Evolutionary conservation across 2,888 invertebrate genomes (phyloP).

Genomic region (Exephanes ischioxanthus): DNA sequence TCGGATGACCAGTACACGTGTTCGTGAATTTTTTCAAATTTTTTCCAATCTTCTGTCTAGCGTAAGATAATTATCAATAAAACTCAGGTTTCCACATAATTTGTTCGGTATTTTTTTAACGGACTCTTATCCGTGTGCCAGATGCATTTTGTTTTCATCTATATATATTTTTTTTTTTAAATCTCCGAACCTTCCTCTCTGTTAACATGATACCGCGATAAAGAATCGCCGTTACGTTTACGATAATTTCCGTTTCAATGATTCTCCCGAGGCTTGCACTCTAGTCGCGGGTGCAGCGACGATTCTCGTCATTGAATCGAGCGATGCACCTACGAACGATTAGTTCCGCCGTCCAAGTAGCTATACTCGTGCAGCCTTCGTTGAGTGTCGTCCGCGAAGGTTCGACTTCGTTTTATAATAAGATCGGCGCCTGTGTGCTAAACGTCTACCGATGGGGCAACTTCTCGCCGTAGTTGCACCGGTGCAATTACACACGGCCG

Average conservation of each 20-base stretch:
- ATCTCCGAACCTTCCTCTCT: not conserved
- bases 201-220: not conserved
- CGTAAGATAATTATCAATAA: no score
- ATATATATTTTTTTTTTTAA: not conserved
- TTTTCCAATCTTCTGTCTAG: no score
- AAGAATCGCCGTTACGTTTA: not conserved
- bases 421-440: slow-evolving; percentile 16
- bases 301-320: slow-evolving; percentile 32
- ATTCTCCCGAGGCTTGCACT: not conserved
- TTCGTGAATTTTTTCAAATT: no score
- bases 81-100: not conserved
- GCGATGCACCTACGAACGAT: slow-evolving; percentile 33
- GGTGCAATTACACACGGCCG: slow-evolving; percentile 25
- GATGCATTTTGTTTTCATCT: not conserved
- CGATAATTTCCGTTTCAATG: slow-evolving; percentile 7
- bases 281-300: slow-evolving; percentile 16
- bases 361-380: slow-evolving; percentile 5
- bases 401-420: slow-evolving; percentile 35
- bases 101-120: not conserved
- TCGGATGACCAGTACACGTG: no score
- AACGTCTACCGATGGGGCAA: slow-evolving; percentile 30
- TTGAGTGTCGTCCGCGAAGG: not conserved
- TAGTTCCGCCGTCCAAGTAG: slow-evolving; percentile 44
- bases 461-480: slow-evolving; percentile 23
- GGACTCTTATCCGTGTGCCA: not conserved